Evolutionary conservation across 2,797 vertebrate species (phyloP).

Genomic region (Poeciliopsis presidionis): DNA sequence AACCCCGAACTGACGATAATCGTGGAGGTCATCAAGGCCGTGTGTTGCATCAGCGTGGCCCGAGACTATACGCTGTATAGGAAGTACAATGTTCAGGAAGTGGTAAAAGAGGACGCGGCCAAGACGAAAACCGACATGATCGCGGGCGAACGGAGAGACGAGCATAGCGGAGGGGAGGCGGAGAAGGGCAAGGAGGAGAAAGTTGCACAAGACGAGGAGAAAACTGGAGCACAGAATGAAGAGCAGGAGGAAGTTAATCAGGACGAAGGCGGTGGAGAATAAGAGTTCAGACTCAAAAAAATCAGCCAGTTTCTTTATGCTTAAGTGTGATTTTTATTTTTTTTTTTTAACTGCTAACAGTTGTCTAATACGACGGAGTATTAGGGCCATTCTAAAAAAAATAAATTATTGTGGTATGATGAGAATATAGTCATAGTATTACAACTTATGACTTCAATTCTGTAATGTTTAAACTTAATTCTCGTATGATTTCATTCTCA

Average conservation of each 20-base stretch:
- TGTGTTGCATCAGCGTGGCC: slow-evolving; percentile 94
- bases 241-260: not conserved
- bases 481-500: too few relatives aligned
- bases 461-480: too few relatives aligned
- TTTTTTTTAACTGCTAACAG: slow-evolving; percentile 1
- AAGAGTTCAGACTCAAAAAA: not conserved
- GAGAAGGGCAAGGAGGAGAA: slow-evolving; percentile 27
- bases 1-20: slow-evolving; percentile 92
- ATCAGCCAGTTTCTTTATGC: not conserved
- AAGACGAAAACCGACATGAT: slow-evolving; percentile 2
- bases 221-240: slow-evolving; percentile 1
- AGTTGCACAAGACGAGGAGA: slow-evolving; percentile 8
- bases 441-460: too few relatives aligned
- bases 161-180: not conserved
- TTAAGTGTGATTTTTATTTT: not conserved
- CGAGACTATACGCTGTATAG: slow-evolving; percentile 90
- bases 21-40: slow-evolving; percentile 92
- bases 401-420: too few relatives aligned
- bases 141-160: slow-evolving; percentile 15
- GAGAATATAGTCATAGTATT: too few relatives aligned
- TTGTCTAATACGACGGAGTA: not conserved
- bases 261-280: slow-evolving; percentile 27
- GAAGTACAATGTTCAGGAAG: slow-evolving; percentile 96
- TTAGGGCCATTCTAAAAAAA: too few relatives aligned
- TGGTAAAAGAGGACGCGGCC: slow-evolving; percentile 80